phyloP scores from a whole-genome alignment of 1,140 invertebrate genomes.

The Trichonephila inaurata region DNA sequence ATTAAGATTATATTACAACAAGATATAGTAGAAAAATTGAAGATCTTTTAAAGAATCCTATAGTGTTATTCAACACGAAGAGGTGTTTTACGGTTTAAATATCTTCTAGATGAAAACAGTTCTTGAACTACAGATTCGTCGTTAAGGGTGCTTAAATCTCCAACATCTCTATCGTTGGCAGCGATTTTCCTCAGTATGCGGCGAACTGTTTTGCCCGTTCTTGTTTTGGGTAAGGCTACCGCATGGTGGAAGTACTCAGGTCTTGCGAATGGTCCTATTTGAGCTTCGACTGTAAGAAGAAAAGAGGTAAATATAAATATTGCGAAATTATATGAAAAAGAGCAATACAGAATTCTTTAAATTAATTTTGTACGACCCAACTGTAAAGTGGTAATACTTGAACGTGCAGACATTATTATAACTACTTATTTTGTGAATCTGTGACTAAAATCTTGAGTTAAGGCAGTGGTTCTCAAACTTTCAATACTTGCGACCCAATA shows the following conservation, averaged over 20 bases:
- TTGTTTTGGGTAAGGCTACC: constrained; percentile 95
- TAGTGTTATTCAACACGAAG: not conserved
- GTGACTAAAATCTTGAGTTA: no score
- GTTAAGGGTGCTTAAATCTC: constrained; percentile 95
- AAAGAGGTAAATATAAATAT: not conserved
- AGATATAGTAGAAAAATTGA: not conserved
- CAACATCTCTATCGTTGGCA: constrained; percentile 91
- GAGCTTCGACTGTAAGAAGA: constrained; percentile 87
- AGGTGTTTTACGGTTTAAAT: constrained; percentile 30
- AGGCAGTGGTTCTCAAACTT: no score
- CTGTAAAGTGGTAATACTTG: no score
- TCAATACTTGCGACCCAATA: no score
- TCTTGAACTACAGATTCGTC: constrained; percentile 92
- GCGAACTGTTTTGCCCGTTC: constrained; percentile 99
- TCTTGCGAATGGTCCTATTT: constrained; percentile 97
- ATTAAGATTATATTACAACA: not conserved
- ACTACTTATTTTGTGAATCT: no score
- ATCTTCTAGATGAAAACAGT: constrained; percentile 83
- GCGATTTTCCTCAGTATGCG: constrained; percentile 96
- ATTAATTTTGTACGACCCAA: no score
- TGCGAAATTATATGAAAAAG: constrained; percentile 20
- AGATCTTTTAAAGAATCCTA: not conserved
- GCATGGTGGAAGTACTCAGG: constrained; percentile 97
- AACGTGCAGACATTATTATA: no score
- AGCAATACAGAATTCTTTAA: no score